A percentile compares a stretch with the other conserved stretches of the same genome.
Conservation (phyloP, 2,888 invertebrate species). For the Tinea trinotella region DNA sequence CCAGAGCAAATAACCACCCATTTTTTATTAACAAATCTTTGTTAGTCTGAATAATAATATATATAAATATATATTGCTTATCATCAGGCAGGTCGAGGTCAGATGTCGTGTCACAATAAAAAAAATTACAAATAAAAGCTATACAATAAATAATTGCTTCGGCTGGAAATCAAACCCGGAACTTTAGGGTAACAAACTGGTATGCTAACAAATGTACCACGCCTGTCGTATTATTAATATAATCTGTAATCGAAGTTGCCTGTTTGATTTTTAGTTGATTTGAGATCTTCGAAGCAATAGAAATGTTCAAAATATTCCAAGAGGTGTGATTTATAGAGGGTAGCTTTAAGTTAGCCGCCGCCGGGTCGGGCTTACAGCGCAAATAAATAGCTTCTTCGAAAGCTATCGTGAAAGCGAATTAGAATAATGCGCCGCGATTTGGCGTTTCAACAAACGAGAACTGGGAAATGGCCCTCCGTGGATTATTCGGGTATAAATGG, state of each 20-base stretch:
- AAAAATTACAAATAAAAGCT: no score
- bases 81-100: no score
- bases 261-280: not conserved
- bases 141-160: no score
- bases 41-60: no score
- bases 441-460: slow-evolving; percentile 67
- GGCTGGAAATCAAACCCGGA: no score
- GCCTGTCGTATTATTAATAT: no score
- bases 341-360: slow-evolving; percentile 31
- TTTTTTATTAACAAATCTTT: no score
- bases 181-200: no score
- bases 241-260: slow-evolving; percentile 1
- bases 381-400: slow-evolving; percentile 68
- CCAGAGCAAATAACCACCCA: no score
- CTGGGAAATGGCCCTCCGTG: slow-evolving; percentile 59
- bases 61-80: no score
- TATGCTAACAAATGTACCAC: no score
- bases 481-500: slow-evolving; percentile 66
- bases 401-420: slow-evolving; percentile 67
- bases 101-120: no score
- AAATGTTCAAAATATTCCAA: not conserved
- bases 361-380: slow-evolving; percentile 49
- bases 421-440: slow-evolving; percentile 70
- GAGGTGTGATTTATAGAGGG: slow-evolving; percentile 35
- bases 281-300: not conserved